phyloP scores from a whole-genome alignment of 2,888 invertebrate genomes.

The Morpho helenor region DNA sequence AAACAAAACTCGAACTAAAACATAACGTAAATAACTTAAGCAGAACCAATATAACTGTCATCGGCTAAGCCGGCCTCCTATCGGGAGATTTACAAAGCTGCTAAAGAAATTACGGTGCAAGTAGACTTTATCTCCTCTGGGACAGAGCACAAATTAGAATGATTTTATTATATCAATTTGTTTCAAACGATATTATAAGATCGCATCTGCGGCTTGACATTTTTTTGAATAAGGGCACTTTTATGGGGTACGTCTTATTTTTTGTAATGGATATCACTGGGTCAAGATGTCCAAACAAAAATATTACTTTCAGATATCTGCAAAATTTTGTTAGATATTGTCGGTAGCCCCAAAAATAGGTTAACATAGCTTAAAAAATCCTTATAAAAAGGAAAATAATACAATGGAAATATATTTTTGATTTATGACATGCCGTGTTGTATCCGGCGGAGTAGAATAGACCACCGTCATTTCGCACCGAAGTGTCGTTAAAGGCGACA shows the following conservation, averaged over 20 bases:
- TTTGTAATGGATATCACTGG: neutral
- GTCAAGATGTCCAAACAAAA: too few species aligned
- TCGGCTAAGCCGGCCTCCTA: slow-evolving; percentile 19
- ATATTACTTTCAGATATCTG: too few species aligned
- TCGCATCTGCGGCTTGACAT: slow-evolving; percentile 10
- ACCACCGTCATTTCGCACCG: too few species aligned
- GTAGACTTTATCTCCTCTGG: neutral
- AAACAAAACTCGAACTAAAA: slow-evolving; percentile 18
- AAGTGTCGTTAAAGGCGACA: too few species aligned
- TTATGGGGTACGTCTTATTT: slow-evolving; percentile 8
- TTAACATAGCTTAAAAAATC: too few species aligned
- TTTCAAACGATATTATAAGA: slow-evolving; percentile 9
- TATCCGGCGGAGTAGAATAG: too few species aligned
- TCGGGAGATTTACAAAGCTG: slow-evolving; percentile 7
- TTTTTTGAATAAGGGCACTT: slow-evolving; percentile 12
- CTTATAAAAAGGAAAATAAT: too few species aligned
- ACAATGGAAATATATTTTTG: too few species aligned
- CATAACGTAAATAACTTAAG: slow-evolving; percentile 23
- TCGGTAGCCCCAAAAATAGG: too few species aligned
- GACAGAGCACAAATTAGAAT: slow-evolving; percentile 1
- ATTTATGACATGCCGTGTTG: too few species aligned
- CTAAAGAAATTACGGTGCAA: neutral
- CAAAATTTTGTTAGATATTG: too few species aligned
- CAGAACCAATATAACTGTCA: slow-evolving; percentile 25
- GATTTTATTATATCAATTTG: slow-evolving; percentile 7